Conservation (phyloP, 2,888 invertebrate species). For the Crossocerus cetratus region DNA sequence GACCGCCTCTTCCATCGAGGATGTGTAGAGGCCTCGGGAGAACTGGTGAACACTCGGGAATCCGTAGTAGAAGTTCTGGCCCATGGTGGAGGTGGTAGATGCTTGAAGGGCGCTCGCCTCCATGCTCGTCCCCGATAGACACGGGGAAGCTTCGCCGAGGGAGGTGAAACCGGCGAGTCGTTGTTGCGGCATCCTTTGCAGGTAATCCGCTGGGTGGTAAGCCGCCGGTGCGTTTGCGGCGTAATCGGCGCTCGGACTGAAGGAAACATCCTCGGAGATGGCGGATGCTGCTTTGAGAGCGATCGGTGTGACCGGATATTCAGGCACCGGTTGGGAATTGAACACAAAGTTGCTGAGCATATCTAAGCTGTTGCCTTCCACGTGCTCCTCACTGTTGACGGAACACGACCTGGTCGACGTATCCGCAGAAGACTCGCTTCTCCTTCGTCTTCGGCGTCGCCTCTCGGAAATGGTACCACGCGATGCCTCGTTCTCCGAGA, state of each 20-base stretch:
- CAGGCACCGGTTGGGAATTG: slow-evolving; percentile 1
- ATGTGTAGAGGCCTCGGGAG: slow-evolving; percentile 11
- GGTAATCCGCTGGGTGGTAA: slow-evolving; percentile 1
- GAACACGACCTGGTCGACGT: slow-evolving; percentile 34
- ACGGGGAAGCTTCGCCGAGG: background rate
- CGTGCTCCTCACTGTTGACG: slow-evolving; percentile 33
- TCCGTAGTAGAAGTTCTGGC: slow-evolving; percentile 9
- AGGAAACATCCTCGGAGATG: background rate
- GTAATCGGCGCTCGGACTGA: background rate
- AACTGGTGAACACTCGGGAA: slow-evolving; percentile 1
- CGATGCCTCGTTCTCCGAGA: slow-evolving; percentile 11
- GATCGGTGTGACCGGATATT: background rate
- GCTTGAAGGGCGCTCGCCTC: background rate
- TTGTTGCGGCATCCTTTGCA: background rate
- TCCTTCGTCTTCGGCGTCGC: background rate
- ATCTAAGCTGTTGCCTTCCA: slow-evolving; percentile 31
- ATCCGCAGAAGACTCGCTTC: slow-evolving; percentile 16
- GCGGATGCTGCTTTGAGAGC: background rate
- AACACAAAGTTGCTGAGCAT: slow-evolving; percentile 48
- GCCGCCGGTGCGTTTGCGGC: background rate
- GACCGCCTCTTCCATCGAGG: slow-evolving; percentile 63
- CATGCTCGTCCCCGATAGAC: background rate
- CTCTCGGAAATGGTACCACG: background rate
- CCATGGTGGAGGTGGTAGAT: slow-evolving; percentile 8
- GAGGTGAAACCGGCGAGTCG: background rate